Percentiles rank a stretch among this genome's conserved stretches.
These are phyloP conservation scores for Bombus pascuorum DNA, from an alignment of 1,140 invertebrate species.

Conservation along the genomic window DNA sequence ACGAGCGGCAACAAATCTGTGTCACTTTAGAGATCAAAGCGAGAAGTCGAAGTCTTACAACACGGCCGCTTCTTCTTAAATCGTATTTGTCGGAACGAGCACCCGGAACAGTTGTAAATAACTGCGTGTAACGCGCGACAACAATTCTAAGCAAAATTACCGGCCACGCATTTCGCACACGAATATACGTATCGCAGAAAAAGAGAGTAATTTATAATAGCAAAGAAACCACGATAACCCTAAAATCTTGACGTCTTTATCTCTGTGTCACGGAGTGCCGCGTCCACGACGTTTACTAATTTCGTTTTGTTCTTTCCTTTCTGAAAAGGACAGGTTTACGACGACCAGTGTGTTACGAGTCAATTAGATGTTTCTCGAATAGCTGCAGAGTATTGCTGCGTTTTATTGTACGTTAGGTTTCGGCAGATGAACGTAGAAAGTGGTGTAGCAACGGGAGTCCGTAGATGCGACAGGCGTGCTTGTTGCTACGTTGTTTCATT, in stretches of 20 bases:
- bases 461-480: neutral
- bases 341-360: too few relatives aligned
- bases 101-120: conserved; percentile 18
- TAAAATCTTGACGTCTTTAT: conserved; percentile 7
- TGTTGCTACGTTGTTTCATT: neutral
- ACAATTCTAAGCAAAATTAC: conserved; percentile 17
- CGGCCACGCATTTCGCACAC: too few relatives aligned
- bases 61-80: conserved; percentile 17
- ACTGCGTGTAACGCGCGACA: conserved; percentile 2
- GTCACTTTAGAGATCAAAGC: conserved; percentile 53
- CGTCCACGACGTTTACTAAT: neutral
- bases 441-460: too few relatives aligned
- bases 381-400: neutral
- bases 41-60: conserved; percentile 20
- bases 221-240: neutral
- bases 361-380: neutral
- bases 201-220: neutral
- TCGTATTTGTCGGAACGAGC: neutral
- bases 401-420: neutral
- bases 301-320: neutral
- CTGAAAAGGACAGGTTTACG: neutral
- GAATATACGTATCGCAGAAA: neutral
- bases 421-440: neutral
- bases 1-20: conserved; percentile 45
- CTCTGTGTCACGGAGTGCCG: neutral